Evolutionary conservation across 2,797 vertebrate genomes (phyloP).

Genomic region (Myotis daubentonii): DNA sequence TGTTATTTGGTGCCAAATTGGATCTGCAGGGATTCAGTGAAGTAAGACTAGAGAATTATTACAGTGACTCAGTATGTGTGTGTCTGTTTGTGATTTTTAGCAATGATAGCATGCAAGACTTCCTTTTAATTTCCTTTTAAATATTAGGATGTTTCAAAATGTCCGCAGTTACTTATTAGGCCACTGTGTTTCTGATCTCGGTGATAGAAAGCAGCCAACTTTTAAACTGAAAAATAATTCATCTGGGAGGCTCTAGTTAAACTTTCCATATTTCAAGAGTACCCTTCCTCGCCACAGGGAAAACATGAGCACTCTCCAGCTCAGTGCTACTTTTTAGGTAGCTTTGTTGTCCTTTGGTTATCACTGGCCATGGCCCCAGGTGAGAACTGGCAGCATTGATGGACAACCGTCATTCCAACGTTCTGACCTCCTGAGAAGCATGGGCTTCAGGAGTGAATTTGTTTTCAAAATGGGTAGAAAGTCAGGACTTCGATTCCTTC

Average conservation of each 20-base stretch:
- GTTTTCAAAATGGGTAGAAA: slow-evolving; percentile 8
- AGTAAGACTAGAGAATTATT: slow-evolving; percentile 80
- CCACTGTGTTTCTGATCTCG: slow-evolving; percentile 79
- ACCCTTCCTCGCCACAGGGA: neutral
- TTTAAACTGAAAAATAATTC: slow-evolving; percentile 62
- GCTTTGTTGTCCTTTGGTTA: neutral
- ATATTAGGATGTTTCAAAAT: slow-evolving; percentile 84
- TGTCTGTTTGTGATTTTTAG: slow-evolving; percentile 79
- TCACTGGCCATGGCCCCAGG: neutral
- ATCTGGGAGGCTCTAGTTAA: slow-evolving; percentile 50
- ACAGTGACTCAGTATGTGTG: slow-evolving; percentile 79
- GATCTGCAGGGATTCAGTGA: slow-evolving; percentile 74
- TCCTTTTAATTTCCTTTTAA: slow-evolving; percentile 88
- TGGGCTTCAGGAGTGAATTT: neutral
- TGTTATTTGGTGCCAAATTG: slow-evolving; percentile 77
- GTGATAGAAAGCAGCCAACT: slow-evolving; percentile 80
- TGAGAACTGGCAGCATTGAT: neutral
- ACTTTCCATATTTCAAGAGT: slow-evolving; percentile 40
- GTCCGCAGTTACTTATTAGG: slow-evolving; percentile 76
- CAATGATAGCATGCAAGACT: slow-evolving; percentile 81
- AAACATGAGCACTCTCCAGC: neutral
- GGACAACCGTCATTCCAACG: neutral
- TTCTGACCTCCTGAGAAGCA: slow-evolving; percentile 5
- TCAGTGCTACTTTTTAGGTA: neutral
- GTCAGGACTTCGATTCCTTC: neutral